Conservation (phyloP, 2,113 vertebrate genomes). For the Genyomyrus donnyi region DNA sequence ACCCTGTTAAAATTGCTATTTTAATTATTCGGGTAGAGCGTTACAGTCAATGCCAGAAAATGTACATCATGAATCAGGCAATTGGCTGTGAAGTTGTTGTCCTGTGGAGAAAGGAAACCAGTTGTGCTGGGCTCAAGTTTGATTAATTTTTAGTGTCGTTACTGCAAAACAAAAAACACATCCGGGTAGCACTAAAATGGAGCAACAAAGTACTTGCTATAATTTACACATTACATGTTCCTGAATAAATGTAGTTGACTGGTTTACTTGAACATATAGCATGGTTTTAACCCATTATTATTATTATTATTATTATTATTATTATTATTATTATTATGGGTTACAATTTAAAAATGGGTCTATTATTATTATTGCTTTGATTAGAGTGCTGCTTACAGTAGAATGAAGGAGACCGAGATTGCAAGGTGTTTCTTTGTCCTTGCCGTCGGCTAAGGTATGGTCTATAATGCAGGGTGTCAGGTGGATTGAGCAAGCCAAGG, state of each 20-base stretch:
- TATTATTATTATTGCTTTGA: background rate
- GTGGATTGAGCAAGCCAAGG: background rate
- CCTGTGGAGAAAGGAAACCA: constrained; percentile 10
- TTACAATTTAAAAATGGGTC: too few relatives aligned
- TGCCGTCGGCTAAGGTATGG: background rate
- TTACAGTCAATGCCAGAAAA: constrained; percentile 8
- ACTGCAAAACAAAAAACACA: background rate
- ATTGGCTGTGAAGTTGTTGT: constrained; percentile 20
- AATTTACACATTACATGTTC: background rate
- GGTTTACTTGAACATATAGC: background rate
- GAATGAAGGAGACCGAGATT: background rate
- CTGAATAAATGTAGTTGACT: background rate
- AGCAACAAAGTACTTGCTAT: background rate
- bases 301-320: background rate
- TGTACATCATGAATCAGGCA: constrained; percentile 19
- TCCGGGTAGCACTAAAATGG: background rate
- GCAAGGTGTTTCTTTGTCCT: background rate
- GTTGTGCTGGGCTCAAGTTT: background rate
- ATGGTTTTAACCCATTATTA: background rate
- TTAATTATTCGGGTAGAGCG: constrained; percentile 15
- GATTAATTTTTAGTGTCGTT: background rate
- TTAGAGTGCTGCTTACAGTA: background rate
- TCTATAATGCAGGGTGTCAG: background rate
- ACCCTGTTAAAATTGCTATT: constrained; percentile 13
- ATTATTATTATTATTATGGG: background rate